These are phyloP conservation scores for Globodera ellingtonae DNA, from an alignment of 1,140 invertebrate species.

Conservation along the genomic window DNA sequence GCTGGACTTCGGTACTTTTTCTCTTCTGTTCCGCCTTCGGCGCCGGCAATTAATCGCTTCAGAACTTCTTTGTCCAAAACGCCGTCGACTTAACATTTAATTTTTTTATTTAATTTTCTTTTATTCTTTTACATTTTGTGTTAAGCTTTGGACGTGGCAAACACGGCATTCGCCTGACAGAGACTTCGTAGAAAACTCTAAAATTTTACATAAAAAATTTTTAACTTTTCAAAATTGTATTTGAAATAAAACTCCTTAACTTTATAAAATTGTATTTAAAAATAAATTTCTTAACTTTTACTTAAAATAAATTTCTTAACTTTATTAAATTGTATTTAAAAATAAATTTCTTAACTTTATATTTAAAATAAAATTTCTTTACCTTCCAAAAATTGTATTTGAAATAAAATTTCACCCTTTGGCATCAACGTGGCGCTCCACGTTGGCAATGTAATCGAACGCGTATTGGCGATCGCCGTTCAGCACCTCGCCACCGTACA, in stretches of 20 bases:
- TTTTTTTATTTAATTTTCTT: background rate
- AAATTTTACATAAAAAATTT: background rate
- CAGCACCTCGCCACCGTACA: conserved; percentile 52
- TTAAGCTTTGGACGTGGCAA: conserved; percentile 41
- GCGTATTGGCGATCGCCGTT: conserved; percentile 49
- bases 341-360: too few relatives aligned
- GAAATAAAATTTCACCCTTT: background rate
- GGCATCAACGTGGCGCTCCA: conserved; percentile 39
- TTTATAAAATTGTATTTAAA: too few relatives aligned
- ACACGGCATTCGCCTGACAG: conserved; percentile 50
- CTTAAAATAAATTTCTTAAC: too few relatives aligned
- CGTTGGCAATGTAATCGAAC: conserved; percentile 56
- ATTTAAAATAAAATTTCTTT: too few relatives aligned
- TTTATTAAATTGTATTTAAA: too few relatives aligned
- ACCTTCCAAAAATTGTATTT: too few relatives aligned
- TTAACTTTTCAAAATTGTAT: too few relatives aligned
- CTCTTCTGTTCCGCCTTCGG: background rate
- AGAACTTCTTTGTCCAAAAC: background rate
- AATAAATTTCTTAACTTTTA: background rate
- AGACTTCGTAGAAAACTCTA: conserved; percentile 44
- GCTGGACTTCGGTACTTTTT: background rate
- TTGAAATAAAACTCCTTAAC: too few relatives aligned
- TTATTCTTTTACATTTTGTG: background rate
- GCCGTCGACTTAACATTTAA: background rate
- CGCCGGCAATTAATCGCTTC: background rate